Evolutionary conservation across 2,888 invertebrate genomes (phyloP).

Genomic region (Cantharis rufa): DNA sequence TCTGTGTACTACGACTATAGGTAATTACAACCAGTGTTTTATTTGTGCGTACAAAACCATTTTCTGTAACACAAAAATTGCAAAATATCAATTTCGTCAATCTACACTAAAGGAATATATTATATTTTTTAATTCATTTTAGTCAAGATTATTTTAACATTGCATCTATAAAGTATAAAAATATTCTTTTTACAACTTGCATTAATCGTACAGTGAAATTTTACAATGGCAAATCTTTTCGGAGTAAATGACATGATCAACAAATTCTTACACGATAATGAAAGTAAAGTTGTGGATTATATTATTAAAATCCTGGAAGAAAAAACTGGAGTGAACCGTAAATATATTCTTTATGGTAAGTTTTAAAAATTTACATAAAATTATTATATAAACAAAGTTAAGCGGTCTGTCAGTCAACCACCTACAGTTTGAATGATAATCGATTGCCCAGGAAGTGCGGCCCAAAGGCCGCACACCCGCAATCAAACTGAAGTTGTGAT

Average conservation of each 20-base stretch:
- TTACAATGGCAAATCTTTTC: not conserved
- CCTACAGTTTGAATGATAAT: no score
- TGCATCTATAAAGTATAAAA: not conserved
- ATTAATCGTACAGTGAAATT: not conserved
- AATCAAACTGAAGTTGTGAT: no score
- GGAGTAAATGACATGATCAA: not conserved
- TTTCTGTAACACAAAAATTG: not conserved
- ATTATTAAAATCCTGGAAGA: constrained; percentile 69
- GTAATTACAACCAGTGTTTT: not conserved
- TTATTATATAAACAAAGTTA: no score
- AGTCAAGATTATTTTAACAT: not conserved
- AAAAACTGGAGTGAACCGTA: constrained; percentile 73
- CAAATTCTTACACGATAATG: not conserved
- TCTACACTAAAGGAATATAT: not conserved
- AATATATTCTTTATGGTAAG: constrained; percentile 78
- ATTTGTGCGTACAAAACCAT: not conserved
- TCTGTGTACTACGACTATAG: not conserved
- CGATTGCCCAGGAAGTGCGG: no score
- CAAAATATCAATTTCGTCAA: not conserved
- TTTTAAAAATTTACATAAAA: constrained; percentile 41
- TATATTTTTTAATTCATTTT: no score
- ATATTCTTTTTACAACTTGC: not conserved
- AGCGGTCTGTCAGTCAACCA: no score
- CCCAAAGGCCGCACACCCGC: no score
- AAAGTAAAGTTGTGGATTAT: not conserved